Conservation (phyloP, 2,797 vertebrate species). For the Trachurus trachurus region DNA sequence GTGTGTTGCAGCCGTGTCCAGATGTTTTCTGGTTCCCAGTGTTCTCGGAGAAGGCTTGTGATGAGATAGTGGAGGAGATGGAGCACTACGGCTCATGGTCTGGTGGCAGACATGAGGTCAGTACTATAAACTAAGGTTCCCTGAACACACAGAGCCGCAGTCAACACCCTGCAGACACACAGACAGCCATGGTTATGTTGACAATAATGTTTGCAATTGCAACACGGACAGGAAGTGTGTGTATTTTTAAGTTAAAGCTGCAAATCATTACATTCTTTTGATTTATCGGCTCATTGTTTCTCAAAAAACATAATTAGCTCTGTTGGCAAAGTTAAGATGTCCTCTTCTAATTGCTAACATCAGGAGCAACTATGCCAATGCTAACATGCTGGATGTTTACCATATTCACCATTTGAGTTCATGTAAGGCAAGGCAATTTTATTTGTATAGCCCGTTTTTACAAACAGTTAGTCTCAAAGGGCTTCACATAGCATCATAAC, state of each 20-base stretch:
- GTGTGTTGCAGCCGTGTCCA: constrained; percentile 90
- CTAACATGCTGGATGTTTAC: background rate
- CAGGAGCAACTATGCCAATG: too few relatives aligned
- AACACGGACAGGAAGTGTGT: background rate
- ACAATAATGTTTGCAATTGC: constrained; percentile 1
- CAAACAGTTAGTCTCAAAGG: too few relatives aligned
- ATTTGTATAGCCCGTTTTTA: too few relatives aligned
- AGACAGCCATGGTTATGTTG: background rate
- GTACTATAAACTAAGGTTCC: constrained; percentile 61
- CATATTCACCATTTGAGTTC: background rate
- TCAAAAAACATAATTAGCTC: too few relatives aligned
- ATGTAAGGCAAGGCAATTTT: too few relatives aligned
- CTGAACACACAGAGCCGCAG: constrained; percentile 35
- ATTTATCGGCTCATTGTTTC: too few relatives aligned
- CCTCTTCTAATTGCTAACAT: too few relatives aligned
- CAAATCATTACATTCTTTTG: too few relatives aligned
- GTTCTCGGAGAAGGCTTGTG: constrained; percentile 92
- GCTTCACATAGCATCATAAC: too few relatives aligned
- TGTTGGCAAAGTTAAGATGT: too few relatives aligned
- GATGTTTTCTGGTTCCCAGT: constrained; percentile 99
- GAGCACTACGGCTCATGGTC: constrained; percentile 96
- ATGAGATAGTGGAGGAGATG: constrained; percentile 97
- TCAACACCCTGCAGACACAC: constrained; percentile 10
- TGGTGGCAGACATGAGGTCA: constrained; percentile 93
- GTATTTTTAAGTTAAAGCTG: background rate